Base-by-base conservation (phyloP, 1,140 invertebrate species). In the Apis dorsata region DNA sequence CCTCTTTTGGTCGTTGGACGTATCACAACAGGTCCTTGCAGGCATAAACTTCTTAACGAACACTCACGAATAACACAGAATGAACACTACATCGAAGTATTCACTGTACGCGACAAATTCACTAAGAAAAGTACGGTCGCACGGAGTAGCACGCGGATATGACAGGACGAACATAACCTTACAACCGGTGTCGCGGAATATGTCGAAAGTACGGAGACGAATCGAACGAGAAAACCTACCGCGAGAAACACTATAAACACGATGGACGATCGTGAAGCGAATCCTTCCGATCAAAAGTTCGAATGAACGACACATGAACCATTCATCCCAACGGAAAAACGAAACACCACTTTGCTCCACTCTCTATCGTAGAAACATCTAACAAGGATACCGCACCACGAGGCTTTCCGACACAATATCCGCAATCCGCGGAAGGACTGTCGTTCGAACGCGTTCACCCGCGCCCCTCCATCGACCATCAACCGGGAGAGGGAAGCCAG, bases 401-500 rank as follows among this genome's bases (percentile, higher is more conserved):
- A 77, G 51, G n/a, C 79, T 81, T 77, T 24, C 49, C 83, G 65
- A 85, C 86, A 85, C 86, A 82, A 89, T 87, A 90, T 91, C 90
- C 90, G 88, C 89, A 81, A 89, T 91, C 88, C 89, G 84, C 88
- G 85, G 89, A 86, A 91, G 88, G 89, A 91, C 90, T 90, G 90
- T 89, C 88, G 82, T 81, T 72, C 70, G 76, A 75, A 65, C 70
- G 81, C 85, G 79, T 63, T 89, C 79, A 51, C 80, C 81, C 83
- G 70, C 81, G 69, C 82, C 89, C 81, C 86, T 59, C 88, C 85
- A 81, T 68, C 79, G 57, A 55, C 51, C 55, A 63, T 59, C 15
- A 28, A n/a, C 17, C 24, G 21, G 34, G 49, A n/a, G 57, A 71
- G 69, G 65, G 80, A 72, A 86, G 74, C 63, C 79, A 85, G 83